A percentile compares a stretch with the other conserved stretches of the same genome.
These are phyloP conservation scores for Pogonophryne albipinna DNA, from an alignment of 2,797 vertebrate genomes.

Conservation along the genomic window DNA sequence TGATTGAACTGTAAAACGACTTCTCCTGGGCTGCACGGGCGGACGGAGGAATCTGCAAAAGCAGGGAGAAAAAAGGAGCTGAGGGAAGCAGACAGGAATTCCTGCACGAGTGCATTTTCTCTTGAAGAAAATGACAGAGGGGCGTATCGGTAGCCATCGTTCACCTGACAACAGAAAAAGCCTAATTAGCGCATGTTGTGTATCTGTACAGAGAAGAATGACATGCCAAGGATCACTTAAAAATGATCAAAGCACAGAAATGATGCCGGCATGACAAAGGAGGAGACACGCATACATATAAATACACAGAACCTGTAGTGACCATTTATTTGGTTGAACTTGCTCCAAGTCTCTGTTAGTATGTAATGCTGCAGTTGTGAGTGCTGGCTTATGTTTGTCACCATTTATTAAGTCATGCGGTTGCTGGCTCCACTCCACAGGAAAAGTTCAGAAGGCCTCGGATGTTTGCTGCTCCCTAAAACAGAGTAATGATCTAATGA, in stretches of 20 bases:
- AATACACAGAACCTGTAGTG: conserved; percentile 29
- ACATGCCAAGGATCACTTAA: conserved; percentile 40
- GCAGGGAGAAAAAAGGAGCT: conserved; percentile 60
- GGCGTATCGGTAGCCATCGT: conserved; percentile 47
- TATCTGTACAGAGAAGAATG: conserved; percentile 35
- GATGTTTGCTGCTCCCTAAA: conserved; percentile 61
- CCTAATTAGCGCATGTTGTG: conserved; percentile 54
- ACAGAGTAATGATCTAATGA: conserved; percentile 61
- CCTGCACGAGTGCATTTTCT: conserved; percentile 60
- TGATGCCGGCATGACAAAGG: conserved; percentile 30
- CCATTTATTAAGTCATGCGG: conserved; percentile 71
- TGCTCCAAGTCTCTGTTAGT: conserved; percentile 35
- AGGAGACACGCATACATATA: background rate
- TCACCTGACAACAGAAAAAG: conserved; percentile 54
- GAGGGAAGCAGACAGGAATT: conserved; percentile 64
- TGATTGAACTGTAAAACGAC: conserved; percentile 88
- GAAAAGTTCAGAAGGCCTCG: conserved; percentile 52
- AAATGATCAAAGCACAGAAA: conserved; percentile 50
- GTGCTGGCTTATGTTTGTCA: conserved; percentile 68
- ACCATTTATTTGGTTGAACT: conserved; percentile 54
- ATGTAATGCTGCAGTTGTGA: conserved; percentile 37
- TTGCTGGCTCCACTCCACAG: conserved; percentile 66
- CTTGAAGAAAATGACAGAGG: conserved; percentile 58
- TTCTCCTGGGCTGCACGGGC: conserved; percentile 70
- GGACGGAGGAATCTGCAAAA: conserved; percentile 66